Evolutionary conservation across 2,113 vertebrate species (phyloP), one percentile per base, ranked within the genome.

Genomic region (Myotis brandtii): DNA sequence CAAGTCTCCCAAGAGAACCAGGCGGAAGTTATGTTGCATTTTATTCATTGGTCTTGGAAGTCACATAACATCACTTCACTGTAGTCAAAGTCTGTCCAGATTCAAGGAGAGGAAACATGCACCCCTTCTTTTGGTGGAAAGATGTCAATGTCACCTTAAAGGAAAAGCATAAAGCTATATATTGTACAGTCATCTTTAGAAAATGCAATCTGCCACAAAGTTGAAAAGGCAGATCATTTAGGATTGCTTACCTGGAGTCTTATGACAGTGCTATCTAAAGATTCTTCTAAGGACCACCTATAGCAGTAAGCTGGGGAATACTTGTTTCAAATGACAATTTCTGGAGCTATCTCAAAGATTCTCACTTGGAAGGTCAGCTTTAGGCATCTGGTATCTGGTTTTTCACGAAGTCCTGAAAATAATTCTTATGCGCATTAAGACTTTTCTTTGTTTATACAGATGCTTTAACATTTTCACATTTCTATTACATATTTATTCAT

Each of bases 381-480:
- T n/a, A 59, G 48, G 62, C 62, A 86, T 76, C 73, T 70, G 86
- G 48, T 72, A 54, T 80, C 80, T 95, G 54, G 6, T 67, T 81
- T 87, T 85, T 96, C 88, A 91, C 4, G 32, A 75, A 91, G 32
- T 43, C 43, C 37, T 91, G 56, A 59, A 70, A 59, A 89, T 94
- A 77, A 59, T 83, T 56, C 67, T 89, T 80, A 52, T 17, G 34
- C 4, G 11, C 43, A 50, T 80, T 75, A 92, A 87, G 87, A 93
- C 84, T 90, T 30, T 93, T 95, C 69, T 93, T 96, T 95, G 85
- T 94, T 95, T 95, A 67, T 73, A 82, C 56, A 77, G 27, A 90
- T 91, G 32, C 40, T 88, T 96, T 92, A 69, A 93, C 59, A 56
- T 81, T 88, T 85, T 73, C 27, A 69, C 40, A 77, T 95, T 97